Base-by-base conservation (phyloP, 2,113 vertebrate genomes). In the Pimephales promelas region DNA sequence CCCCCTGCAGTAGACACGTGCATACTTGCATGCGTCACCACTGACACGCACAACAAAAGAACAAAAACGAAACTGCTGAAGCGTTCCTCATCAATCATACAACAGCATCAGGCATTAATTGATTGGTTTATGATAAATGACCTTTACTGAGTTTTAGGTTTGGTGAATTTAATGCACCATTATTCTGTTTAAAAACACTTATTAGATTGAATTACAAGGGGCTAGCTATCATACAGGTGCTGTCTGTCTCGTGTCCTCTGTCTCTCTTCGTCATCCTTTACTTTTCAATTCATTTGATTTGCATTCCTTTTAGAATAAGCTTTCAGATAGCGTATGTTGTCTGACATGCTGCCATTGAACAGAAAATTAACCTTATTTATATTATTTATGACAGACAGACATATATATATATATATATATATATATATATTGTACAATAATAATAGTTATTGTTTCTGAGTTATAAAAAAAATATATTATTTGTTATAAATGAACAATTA, bases 151-250 rank as follows among this genome's bases (percentile, higher is more conserved):
- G 57, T 34, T 62, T 62, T 34, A 52, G 40, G 31, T 3, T 71
- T 31, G 22, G 31, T 20, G 34, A 74, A 56, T 86, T 66, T 36
- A 13, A 64, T 28, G n/a, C 47, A 31, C 72, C 4, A 10, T 28
- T 84, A 62, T 70, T n/a, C 24, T 40, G 20, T n/a, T 79, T 47
- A 28, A 26, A 52, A 72, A 7, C 10, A 54, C 40, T 24, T 24
- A 78, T 73, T 31, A 68, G 52, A 79, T 24, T 52, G 8, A 77
- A 74, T 62, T 75, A 57, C 34, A 54, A 52, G 76, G 20, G 36
- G 16, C 59, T 86, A 81, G 59, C 85, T 85, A 88, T 85, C 83
- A 88, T 86, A 86, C 85, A 88, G 83, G 80, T 88, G 87, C 68
- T 56, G 26, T 28, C 43, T 57, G 22, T 81, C 64, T 56, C 5